A percentile compares a stretch with the other conserved stretches of the same genome.
phyloP scores from a whole-genome alignment of 2,797 vertebrate genomes.

The Acridotheres tristis region DNA sequence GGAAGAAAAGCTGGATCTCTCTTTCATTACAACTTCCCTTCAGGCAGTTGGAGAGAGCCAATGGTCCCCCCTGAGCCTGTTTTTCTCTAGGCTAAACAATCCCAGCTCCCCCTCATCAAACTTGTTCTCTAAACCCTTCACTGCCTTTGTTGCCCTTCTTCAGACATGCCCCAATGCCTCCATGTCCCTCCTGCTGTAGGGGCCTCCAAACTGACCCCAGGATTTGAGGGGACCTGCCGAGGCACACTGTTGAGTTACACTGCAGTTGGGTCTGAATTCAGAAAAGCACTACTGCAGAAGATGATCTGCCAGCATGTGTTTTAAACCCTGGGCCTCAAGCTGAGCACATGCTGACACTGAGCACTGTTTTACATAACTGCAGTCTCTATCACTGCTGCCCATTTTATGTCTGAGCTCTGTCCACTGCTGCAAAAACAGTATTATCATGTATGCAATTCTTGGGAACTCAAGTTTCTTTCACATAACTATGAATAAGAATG shows the following conservation, averaged over 20 bases:
- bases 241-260: neutral
- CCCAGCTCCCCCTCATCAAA: neutral
- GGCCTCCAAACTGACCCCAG: neutral
- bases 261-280: neutral
- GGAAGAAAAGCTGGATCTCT: neutral
- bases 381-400: neutral
- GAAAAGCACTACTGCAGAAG: neutral
- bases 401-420: neutral
- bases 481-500: neutral
- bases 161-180: accelerated
- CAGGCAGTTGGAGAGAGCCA: neutral
- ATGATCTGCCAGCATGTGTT: neutral
- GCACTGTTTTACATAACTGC: neutral
- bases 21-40: accelerated
- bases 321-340: neutral
- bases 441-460: neutral
- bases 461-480: neutral
- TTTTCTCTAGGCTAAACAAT: neutral
- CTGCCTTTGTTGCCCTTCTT: neutral
- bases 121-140: neutral
- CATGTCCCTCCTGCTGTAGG: neutral
- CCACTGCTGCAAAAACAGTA: neutral
- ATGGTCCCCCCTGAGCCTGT: neutral
- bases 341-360: neutral
- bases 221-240: neutral